phyloP scores from a whole-genome alignment of 2,888 invertebrate genomes.

The Chironomus riparius region DNA sequence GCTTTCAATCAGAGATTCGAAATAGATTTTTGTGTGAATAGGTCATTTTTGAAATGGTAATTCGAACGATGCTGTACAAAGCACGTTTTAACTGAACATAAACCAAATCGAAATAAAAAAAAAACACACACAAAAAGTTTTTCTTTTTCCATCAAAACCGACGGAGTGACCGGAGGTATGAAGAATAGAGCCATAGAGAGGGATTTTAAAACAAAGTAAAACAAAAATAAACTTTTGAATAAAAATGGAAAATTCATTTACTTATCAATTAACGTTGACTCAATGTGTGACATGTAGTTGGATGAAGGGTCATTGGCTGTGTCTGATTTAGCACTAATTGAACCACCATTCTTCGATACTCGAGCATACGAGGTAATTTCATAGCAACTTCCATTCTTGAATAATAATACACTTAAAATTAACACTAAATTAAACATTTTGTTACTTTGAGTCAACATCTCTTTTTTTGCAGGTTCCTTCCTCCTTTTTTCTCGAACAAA shows the following conservation, averaged over 20 bases:
- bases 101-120: neutral
- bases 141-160: neutral
- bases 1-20: no score
- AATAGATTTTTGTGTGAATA: neutral
- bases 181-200: no score
- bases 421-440: constrained; percentile 8
- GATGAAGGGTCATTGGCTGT: neutral
- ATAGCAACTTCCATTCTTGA: neutral
- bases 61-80: neutral
- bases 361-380: constrained; percentile 29
- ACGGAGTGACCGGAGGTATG: neutral
- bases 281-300: neutral
- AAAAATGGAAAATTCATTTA: constrained; percentile 5
- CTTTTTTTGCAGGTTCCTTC: neutral
- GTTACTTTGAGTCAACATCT: neutral
- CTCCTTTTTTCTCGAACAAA: neutral
- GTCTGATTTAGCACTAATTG: constrained; percentile 28
- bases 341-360: constrained; percentile 32
- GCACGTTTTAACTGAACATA: neutral
- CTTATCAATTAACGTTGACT: constrained; percentile 4
- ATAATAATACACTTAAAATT: neutral
- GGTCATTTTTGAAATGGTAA: neutral
- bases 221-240: neutral
- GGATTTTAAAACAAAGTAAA: neutral
- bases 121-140: neutral